phyloP scores from a whole-genome alignment of 2,797 vertebrate species.

The Orestias chungarensis region DNA sequence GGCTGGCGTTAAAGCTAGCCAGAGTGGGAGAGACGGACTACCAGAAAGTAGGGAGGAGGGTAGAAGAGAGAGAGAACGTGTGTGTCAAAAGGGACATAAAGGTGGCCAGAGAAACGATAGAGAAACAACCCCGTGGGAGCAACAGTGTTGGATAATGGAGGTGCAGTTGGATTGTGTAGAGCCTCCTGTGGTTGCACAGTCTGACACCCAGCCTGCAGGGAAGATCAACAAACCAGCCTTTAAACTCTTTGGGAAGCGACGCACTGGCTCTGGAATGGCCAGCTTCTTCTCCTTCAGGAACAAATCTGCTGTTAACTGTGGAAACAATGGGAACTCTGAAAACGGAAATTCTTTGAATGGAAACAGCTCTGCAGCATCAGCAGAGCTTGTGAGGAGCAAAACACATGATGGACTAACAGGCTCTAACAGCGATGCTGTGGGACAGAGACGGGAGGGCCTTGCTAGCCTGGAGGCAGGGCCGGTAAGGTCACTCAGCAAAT shows the following conservation, averaged over 20 bases:
- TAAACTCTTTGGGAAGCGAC: slow-evolving; percentile 94
- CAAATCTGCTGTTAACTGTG: slow-evolving; percentile 84
- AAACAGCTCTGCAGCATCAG: slow-evolving; percentile 68
- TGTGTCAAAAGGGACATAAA: slow-evolving; percentile 58
- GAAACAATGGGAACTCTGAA: slow-evolving; percentile 76
- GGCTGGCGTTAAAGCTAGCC: slow-evolving; percentile 69
- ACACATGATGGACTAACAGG: slow-evolving; percentile 91
- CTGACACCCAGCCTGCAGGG: slow-evolving; percentile 91
- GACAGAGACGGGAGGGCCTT: slow-evolving; percentile 72
- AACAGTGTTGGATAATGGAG: slow-evolving; percentile 86
- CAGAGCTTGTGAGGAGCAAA: slow-evolving; percentile 89
- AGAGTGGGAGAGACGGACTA: slow-evolving; percentile 75
- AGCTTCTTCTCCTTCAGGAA: slow-evolving; percentile 94
- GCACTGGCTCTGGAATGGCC: slow-evolving; percentile 88
- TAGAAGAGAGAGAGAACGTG: slow-evolving; percentile 47
- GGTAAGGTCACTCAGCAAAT: slow-evolving; percentile 88
- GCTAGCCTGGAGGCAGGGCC: slow-evolving; percentile 76
- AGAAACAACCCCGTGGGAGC: slow-evolving; percentile 54
- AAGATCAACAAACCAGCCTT: slow-evolving; percentile 98
- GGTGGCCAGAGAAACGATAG: slow-evolving; percentile 49
- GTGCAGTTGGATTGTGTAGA: slow-evolving; percentile 87
- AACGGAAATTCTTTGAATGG: slow-evolving; percentile 74
- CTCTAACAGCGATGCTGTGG: slow-evolving; percentile 74
- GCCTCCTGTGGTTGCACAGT: slow-evolving; percentile 85
- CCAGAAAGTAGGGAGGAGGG: slow-evolving; percentile 65